Conservation (phyloP, 1,140 invertebrate genomes). For the Melanaphis sacchari region DNA sequence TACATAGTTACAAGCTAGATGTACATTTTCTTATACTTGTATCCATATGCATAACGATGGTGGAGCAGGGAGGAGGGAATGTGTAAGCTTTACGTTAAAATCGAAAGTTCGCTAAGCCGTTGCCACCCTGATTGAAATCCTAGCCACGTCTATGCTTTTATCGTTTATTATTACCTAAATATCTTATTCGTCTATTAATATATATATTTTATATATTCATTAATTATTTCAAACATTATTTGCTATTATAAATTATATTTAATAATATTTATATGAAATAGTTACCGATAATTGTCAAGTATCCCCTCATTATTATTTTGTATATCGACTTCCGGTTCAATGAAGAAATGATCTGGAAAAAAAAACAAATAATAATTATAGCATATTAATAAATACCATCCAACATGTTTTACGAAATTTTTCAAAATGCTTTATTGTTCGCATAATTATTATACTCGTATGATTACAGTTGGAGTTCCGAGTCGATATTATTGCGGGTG, state of each 20-base stretch:
- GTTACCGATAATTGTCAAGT: constrained; percentile 20
- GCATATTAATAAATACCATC: no score
- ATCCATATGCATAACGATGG: no score
- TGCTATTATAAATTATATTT: not conserved
- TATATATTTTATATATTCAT: not conserved
- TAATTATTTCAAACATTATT: not conserved
- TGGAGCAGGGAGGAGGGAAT: no score
- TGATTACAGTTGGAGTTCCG: not conserved
- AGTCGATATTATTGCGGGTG: not conserved
- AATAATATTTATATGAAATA: not conserved
- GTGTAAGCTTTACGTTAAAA: no score
- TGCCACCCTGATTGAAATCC: no score
- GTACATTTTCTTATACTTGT: not conserved
- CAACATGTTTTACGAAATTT: no score
- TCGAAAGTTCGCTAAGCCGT: no score
- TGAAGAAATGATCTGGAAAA: not conserved
- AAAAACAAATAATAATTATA: not conserved
- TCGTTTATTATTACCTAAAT: not conserved
- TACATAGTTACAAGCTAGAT: not conserved
- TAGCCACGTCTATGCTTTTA: no score
- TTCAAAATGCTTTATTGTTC: not conserved
- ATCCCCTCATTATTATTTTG: constrained; percentile 41
- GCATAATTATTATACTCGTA: no score
- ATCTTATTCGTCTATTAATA: not conserved
- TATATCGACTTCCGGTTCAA: not conserved